These are phyloP conservation scores for Bicyclus anynana DNA, from an alignment of 1,140 invertebrate species.

Conservation along the genomic window DNA sequence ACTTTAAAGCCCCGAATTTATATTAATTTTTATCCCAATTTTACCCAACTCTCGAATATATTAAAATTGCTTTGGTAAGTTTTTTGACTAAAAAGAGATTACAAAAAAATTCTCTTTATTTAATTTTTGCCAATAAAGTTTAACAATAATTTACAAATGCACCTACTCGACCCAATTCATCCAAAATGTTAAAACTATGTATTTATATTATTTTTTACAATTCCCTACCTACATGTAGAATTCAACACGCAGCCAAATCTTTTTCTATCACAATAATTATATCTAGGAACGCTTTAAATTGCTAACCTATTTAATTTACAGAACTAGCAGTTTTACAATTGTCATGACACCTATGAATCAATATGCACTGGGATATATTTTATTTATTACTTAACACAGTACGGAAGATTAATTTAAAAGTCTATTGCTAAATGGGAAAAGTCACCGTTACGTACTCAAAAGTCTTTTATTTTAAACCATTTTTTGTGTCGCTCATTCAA, in stretches of 20 bases:
- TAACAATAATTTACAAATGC: constrained; percentile 38
- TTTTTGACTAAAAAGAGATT: constrained; percentile 32
- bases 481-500: constrained; percentile 25
- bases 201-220: constrained; percentile 31
- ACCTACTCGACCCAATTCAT: constrained; percentile 18
- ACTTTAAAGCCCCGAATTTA: constrained; percentile 19
- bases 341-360: constrained; percentile 5
- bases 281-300: constrained; percentile 32
- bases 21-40: constrained; percentile 23
- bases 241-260: constrained; percentile 18
- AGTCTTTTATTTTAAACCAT: constrained; percentile 1
- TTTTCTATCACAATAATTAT: constrained; percentile 37
- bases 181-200: constrained; percentile 11
- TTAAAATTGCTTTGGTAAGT: constrained; percentile 34
- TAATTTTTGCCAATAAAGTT: constrained; percentile 24
- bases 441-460: constrained; percentile 22
- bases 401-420: constrained; percentile 8
- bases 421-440: constrained; percentile 15
- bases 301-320: constrained; percentile 24
- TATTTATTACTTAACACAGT: constrained; percentile 12
- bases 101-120: constrained; percentile 14
- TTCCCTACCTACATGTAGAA: constrained; percentile 30
- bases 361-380: constrained; percentile 14
- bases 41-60: constrained; percentile 16
- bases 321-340: constrained; percentile 24